Evolutionary conservation across 2,113 vertebrate genomes (phyloP).

Genomic region (Myanophis thanlyinensis): DNA sequence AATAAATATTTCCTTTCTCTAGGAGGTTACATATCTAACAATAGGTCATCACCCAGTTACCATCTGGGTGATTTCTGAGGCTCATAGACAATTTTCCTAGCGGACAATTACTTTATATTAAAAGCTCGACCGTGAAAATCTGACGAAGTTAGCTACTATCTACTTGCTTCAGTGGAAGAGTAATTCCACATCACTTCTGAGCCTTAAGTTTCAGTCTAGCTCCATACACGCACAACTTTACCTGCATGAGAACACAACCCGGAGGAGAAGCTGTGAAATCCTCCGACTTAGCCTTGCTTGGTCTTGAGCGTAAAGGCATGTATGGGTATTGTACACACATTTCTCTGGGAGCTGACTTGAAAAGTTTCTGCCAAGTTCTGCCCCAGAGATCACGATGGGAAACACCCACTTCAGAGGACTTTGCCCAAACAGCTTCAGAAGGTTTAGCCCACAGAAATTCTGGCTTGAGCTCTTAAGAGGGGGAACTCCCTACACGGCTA

Average conservation of each 20-base stretch:
- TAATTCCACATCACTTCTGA: background rate
- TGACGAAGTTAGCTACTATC: background rate
- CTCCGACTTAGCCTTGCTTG: background rate
- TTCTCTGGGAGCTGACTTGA: background rate
- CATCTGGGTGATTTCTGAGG: background rate
- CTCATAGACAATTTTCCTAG: background rate
- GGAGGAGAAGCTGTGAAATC: background rate
- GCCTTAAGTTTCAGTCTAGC: background rate
- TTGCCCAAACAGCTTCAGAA: background rate
- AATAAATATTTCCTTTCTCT: background rate
- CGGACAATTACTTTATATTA: background rate
- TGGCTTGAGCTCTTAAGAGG: background rate
- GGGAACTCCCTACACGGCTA: background rate
- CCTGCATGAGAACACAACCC: background rate
- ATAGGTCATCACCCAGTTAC: background rate
- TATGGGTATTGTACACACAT: background rate
- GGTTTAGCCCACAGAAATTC: background rate
- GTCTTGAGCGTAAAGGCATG: background rate
- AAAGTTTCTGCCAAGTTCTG: background rate
- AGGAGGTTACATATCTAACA: background rate
- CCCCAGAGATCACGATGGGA: background rate
- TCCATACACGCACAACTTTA: background rate
- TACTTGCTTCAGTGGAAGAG: background rate
- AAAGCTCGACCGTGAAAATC: background rate
- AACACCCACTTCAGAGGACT: background rate